Evolutionary conservation across 1,140 invertebrate genomes (phyloP).

Genomic region (Kradibia gibbosae): DNA sequence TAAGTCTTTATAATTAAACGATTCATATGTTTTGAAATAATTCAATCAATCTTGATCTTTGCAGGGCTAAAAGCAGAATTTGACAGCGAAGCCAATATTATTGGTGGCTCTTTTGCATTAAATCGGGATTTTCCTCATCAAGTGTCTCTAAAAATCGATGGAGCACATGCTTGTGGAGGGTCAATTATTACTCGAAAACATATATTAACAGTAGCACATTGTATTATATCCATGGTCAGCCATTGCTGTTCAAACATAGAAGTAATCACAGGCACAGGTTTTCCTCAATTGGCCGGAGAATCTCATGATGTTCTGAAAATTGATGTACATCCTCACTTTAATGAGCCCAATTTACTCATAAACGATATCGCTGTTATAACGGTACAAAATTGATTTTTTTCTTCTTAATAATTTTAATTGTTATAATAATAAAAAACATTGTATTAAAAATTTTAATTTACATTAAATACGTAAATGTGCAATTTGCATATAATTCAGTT

Average conservation of each 20-base stretch:
- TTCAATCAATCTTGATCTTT: too few relatives aligned
- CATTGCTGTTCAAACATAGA: slow-evolving; percentile 70
- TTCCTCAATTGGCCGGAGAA: slow-evolving; percentile 70
- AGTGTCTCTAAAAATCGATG: slow-evolving; percentile 68
- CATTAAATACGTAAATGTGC: too few relatives aligned
- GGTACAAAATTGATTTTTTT: background rate
- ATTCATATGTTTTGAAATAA: too few relatives aligned
- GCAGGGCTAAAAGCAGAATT: background rate
- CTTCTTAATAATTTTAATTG: too few relatives aligned
- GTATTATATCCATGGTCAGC: slow-evolving; percentile 69
- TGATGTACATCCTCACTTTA: background rate
- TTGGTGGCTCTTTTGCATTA: slow-evolving; percentile 66
- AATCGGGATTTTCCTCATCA: slow-evolving; percentile 73
- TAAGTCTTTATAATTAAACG: too few relatives aligned
- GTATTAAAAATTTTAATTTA: too few relatives aligned
- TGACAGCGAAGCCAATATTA: slow-evolving; percentile 56
- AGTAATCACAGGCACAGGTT: slow-evolving; percentile 66
- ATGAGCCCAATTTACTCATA: slow-evolving; percentile 10
- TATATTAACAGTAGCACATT: slow-evolving; percentile 73
- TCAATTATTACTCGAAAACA: slow-evolving; percentile 67
- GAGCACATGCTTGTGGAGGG: slow-evolving; percentile 70
- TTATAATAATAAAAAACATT: too few relatives aligned
- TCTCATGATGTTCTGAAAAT: slow-evolving; percentile 15
- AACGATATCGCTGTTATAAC: slow-evolving; percentile 30
- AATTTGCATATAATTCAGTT: too few relatives aligned